Evolutionary conservation across 2,797 vertebrate species (phyloP).

Genomic region (Siniperca undulata): DNA sequence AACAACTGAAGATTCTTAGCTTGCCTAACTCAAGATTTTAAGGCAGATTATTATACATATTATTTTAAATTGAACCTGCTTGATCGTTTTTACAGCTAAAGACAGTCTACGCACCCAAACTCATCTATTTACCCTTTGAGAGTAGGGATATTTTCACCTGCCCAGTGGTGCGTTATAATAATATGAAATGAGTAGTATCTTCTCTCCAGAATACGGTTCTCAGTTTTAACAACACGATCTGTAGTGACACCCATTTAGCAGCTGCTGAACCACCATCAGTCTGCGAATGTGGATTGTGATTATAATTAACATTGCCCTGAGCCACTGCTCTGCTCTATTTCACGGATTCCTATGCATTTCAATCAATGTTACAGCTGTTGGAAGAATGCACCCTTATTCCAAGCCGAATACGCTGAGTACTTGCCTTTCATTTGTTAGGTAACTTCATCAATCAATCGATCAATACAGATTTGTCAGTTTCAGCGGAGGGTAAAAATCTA

Average conservation of each 20-base stretch:
- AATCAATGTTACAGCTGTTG: slow-evolving; percentile 49
- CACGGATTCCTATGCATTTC: slow-evolving; percentile 50
- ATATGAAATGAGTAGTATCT: neutral
- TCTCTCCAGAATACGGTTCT: slow-evolving; percentile 15
- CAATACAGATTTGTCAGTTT: slow-evolving; percentile 10
- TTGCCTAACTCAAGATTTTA: neutral
- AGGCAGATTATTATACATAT: neutral
- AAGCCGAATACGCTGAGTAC: slow-evolving; percentile 1
- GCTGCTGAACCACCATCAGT: slow-evolving; percentile 36
- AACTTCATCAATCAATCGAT: neutral
- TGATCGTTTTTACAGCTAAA: neutral
- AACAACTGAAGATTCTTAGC: neutral
- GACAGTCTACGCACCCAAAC: neutral
- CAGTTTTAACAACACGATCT: slow-evolving; percentile 26
- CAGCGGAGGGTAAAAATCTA: neutral
- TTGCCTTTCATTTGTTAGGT: slow-evolving; percentile 19
- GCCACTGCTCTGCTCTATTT: slow-evolving; percentile 35
- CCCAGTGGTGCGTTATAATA: neutral
- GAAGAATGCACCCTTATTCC: slow-evolving; percentile 19
- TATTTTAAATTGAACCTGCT: neutral
- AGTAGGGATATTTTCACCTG: neutral
- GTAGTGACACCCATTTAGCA: slow-evolving; percentile 45
- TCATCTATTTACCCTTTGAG: neutral
- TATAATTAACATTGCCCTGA: slow-evolving; percentile 57
- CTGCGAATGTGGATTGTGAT: slow-evolving; percentile 32